A percentile compares a stretch with the other conserved stretches of the same genome.
Conservation (phyloP, 2,113 vertebrate genomes). For the Hemiprocne comata region DNA sequence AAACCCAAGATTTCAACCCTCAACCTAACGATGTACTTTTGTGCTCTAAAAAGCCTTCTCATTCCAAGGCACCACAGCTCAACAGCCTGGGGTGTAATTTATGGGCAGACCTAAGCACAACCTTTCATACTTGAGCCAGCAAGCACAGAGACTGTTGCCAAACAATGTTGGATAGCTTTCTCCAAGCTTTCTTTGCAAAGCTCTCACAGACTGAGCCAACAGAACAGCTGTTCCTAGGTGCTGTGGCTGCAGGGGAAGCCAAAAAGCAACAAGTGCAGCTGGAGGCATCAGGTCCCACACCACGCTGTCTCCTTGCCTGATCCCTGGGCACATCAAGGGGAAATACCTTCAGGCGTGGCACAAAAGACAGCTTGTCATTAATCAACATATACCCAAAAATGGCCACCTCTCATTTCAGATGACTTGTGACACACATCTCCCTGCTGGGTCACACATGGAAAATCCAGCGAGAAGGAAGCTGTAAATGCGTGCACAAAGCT, state of each 20-base stretch:
- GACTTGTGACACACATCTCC: neutral
- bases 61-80: neutral
- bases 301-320: neutral
- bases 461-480: neutral
- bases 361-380: neutral
- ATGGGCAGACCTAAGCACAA: neutral
- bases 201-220: neutral
- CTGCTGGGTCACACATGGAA: neutral
- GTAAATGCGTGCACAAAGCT: no score
- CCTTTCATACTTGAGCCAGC: neutral
- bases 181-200: neutral
- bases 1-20: neutral
- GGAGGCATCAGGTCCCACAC: accelerated
- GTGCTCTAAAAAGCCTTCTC: neutral
- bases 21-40: accelerated
- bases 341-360: neutral
- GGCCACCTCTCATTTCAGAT: neutral
- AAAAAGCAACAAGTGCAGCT: neutral
- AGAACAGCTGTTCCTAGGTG: neutral
- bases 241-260: neutral
- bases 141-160: neutral
- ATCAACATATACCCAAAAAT: neutral
- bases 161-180: neutral
- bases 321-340: neutral
- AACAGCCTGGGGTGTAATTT: neutral